Percentiles rank a stretch among this genome's conserved stretches.
phyloP scores from a whole-genome alignment of 2,113 vertebrate genomes.

The Leuciscus idus region DNA sequence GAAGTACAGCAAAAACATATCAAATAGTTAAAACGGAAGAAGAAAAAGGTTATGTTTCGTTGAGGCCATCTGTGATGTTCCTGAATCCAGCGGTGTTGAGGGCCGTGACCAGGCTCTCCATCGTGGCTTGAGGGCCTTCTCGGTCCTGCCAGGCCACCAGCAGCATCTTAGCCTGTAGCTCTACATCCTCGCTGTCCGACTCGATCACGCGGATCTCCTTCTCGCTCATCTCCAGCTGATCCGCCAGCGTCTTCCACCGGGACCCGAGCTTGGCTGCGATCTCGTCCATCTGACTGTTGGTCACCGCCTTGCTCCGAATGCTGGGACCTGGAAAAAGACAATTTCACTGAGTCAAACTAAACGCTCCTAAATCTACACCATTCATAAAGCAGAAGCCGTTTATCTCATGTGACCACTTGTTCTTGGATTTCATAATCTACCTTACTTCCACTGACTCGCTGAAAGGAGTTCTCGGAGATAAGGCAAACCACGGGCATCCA shows the following conservation, averaged over 20 bases:
- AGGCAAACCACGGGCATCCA: neutral
- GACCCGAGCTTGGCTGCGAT: constrained; percentile 86
- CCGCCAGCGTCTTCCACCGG: constrained; percentile 88
- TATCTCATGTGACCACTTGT: neutral
- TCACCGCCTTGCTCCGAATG: constrained; percentile 87
- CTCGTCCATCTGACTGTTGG: constrained; percentile 89
- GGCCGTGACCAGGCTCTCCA: constrained; percentile 82
- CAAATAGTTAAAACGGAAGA: neutral
- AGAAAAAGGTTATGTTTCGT: constrained; percentile 62
- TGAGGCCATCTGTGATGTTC: constrained; percentile 84
- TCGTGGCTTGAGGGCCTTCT: constrained; percentile 86
- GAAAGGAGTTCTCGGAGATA: neutral
- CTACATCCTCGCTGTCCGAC: constrained; percentile 88
- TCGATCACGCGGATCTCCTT: constrained; percentile 91
- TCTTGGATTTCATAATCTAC: neutral
- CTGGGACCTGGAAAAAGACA: constrained; percentile 82
- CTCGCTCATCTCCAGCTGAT: constrained; percentile 91
- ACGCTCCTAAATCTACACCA: no score
- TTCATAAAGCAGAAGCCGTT: no score
- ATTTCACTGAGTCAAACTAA: no score
- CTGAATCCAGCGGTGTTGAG: constrained; percentile 82
- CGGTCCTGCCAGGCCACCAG: constrained; percentile 97
- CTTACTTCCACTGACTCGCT: neutral
- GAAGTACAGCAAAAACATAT: neutral
- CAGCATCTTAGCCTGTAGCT: constrained; percentile 93